phyloP scores from a whole-genome alignment of 2,888 invertebrate species.

The Holacanthella duospinosa region DNA sequence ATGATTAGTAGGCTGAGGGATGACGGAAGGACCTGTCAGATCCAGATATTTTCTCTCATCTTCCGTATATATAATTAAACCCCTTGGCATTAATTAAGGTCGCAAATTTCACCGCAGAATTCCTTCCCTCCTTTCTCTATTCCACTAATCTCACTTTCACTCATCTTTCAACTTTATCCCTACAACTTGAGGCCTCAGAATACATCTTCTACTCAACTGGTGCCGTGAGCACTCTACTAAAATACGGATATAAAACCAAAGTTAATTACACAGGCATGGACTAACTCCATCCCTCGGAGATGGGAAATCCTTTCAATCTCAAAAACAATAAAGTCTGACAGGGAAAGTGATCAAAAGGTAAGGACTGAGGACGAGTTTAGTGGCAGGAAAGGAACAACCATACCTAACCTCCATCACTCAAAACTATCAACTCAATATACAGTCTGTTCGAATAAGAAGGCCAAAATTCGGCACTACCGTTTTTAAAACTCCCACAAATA shows the following conservation, averaged over 20 bases:
- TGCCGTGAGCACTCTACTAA: no score
- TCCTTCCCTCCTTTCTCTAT: neutral
- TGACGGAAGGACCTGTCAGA: slow-evolving; percentile 15
- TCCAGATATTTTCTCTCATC: slow-evolving; percentile 16
- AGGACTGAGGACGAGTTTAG: no score
- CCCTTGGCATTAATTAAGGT: slow-evolving; percentile 24
- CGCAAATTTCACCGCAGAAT: slow-evolving; percentile 21
- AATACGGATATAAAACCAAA: no score
- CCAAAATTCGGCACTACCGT: no score
- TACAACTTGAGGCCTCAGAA: no score
- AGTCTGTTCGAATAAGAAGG: no score
- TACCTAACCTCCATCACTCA: no score
- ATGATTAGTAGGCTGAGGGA: no score
- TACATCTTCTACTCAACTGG: neutral
- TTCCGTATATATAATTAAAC: slow-evolving; percentile 17
- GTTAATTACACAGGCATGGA: neutral
- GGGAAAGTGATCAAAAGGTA: neutral
- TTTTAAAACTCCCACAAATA: no score
- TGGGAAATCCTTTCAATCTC: neutral
- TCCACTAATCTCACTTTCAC: neutral
- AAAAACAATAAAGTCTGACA: neutral
- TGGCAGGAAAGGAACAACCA: no score
- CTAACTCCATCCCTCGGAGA: neutral
- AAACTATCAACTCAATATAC: no score
- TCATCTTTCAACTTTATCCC: no score